A percentile compares a stretch with the other conserved stretches of the same genome.
Evolutionary conservation across 2,888 invertebrate species (phyloP).

Genomic region (Chalcosyrphus nemorum): DNA sequence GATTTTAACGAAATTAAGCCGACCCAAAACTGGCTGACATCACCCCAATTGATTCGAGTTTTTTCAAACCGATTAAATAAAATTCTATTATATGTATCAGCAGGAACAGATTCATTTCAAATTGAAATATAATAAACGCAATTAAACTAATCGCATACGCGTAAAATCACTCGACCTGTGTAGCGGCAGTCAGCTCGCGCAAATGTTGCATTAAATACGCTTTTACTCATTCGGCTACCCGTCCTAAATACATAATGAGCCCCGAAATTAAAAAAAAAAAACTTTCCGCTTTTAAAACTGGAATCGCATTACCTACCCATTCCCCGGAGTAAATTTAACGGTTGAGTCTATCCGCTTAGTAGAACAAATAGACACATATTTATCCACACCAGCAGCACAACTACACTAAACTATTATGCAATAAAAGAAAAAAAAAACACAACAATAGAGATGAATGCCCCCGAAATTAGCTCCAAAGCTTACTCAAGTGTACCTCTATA

Average conservation of each 20-base stretch:
- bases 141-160: conserved; percentile 58
- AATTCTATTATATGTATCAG: conserved; percentile 18
- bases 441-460: conserved; percentile 69
- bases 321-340: conserved; percentile 56
- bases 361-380: conserved; percentile 68
- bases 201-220: conserved; percentile 73
- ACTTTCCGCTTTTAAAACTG: conserved; percentile 42
- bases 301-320: conserved; percentile 31
- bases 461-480: conserved; percentile 65
- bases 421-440: conserved; percentile 24
- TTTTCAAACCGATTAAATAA: conserved; percentile 6
- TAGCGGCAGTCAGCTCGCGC: conserved; percentile 27
- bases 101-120: conserved; percentile 40
- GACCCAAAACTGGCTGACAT: background rate
- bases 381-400: conserved; percentile 36
- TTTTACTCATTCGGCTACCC: conserved; percentile 66
- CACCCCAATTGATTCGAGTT: background rate
- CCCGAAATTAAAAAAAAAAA: conserved; percentile 16
- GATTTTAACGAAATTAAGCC: background rate
- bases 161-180: conserved; percentile 38
- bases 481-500: conserved; percentile 66
- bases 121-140: conserved; percentile 67
- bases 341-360: conserved; percentile 69
- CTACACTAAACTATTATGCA: conserved; percentile 44
- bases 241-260: conserved; percentile 67